Conservation (phyloP, 2,888 invertebrate species). For the Temnothorax ravouxi region DNA sequence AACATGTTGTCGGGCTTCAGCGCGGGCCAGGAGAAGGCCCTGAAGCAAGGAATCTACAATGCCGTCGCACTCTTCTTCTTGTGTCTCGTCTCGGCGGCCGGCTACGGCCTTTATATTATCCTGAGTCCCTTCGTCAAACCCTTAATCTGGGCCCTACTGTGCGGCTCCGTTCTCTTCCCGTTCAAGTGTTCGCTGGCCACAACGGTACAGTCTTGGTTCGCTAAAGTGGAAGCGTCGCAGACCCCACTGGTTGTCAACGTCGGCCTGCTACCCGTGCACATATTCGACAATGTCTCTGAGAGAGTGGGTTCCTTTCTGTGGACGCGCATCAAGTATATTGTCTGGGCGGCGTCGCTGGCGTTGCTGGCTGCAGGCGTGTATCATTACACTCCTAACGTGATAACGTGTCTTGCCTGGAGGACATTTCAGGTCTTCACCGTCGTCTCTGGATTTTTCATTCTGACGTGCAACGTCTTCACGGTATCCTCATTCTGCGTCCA, state of each 20-base stretch:
- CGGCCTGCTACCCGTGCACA: constrained; percentile 91
- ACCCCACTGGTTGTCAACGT: constrained; percentile 90
- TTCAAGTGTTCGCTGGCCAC: constrained; percentile 94
- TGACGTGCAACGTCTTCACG: constrained; percentile 87
- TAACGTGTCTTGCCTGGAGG: constrained; percentile 89
- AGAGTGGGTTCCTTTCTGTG: constrained; percentile 91
- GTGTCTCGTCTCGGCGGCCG: constrained; percentile 90
- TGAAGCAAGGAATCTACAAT: constrained; percentile 97
- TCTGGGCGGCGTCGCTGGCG: constrained; percentile 85
- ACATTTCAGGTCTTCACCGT: constrained; percentile 86
- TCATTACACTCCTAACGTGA: constrained; percentile 90
- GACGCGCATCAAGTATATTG: constrained; percentile 89
- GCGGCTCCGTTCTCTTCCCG: constrained; percentile 99
- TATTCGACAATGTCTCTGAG: constrained; percentile 92
- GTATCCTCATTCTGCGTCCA: constrained; percentile 82
- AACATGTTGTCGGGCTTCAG: constrained; percentile 90
- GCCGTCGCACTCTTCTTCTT: constrained; percentile 93
- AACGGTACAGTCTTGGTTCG: constrained; percentile 93
- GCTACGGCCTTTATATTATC: constrained; percentile 93
- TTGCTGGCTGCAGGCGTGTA: constrained; percentile 89
- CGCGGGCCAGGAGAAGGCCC: constrained; percentile 94
- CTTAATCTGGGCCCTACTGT: constrained; percentile 97
- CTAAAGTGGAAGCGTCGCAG: constrained; percentile 89
- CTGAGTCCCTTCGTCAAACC: constrained; percentile 97
- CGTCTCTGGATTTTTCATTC: constrained; percentile 87